These are phyloP conservation scores for Macaria notata DNA, from an alignment of 2,888 invertebrate species.

Conservation along the genomic window DNA sequence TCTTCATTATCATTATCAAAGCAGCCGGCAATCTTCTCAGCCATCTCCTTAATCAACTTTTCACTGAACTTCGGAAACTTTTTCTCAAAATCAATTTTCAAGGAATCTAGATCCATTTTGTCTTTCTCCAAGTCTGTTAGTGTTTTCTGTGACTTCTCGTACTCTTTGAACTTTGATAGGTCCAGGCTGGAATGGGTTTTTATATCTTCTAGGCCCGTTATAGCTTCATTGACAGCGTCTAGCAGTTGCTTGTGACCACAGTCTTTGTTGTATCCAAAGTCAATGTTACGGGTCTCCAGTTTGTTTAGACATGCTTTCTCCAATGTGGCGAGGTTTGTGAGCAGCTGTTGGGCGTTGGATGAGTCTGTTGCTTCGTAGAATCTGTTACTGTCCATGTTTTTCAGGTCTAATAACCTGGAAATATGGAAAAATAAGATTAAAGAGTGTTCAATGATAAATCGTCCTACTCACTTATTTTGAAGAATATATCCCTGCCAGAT, in stretches of 20 bases:
- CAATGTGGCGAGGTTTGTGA: constrained; percentile 44
- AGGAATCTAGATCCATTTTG: constrained; percentile 52
- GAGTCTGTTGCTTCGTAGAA: constrained; percentile 55
- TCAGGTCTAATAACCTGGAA: constrained; percentile 61
- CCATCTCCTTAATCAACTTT: constrained; percentile 59
- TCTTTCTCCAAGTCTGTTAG: constrained; percentile 54
- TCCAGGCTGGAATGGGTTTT: constrained; percentile 66
- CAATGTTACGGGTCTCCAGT: constrained; percentile 61
- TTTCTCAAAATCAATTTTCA: constrained; percentile 57
- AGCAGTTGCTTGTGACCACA: constrained; percentile 64
- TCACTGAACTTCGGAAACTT: constrained; percentile 67
- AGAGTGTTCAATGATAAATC: too few species aligned
- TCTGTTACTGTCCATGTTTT: constrained; percentile 47
- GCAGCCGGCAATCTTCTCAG: constrained; percentile 57
- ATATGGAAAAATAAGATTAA: constrained; percentile 28
- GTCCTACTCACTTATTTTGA: too few species aligned
- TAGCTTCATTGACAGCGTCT: constrained; percentile 68
- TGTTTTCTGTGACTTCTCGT: constrained; percentile 44
- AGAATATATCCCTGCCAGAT: too few species aligned
- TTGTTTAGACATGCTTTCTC: constrained; percentile 59
- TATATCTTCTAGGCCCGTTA: constrained; percentile 63
- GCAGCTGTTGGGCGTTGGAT: constrained; percentile 44
- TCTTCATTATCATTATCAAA: constrained; percentile 47
- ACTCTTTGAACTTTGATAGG: constrained; percentile 55
- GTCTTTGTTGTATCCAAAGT: constrained; percentile 63